Evolutionary conservation across 2,113 vertebrate genomes (phyloP).

Genomic region (Apteryx mantelli): DNA sequence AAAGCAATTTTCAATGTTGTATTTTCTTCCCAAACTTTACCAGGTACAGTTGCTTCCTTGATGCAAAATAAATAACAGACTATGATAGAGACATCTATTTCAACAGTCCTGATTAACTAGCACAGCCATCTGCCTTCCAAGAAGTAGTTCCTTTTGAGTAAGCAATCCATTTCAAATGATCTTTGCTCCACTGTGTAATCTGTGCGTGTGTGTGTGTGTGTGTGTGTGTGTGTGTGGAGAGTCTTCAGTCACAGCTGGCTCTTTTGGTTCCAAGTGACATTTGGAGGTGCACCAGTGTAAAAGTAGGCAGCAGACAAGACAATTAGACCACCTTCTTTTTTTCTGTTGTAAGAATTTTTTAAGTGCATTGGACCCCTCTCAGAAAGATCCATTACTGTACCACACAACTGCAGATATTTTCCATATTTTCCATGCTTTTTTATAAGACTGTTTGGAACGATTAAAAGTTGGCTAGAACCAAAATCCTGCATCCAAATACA

Average conservation of each 20-base stretch:
- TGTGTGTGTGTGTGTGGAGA: background rate
- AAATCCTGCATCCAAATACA: background rate
- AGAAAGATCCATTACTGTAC: too few relatives aligned
- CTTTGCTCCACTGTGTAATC: constrained; percentile 65
- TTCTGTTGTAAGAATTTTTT: background rate
- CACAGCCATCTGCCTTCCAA: constrained; percentile 25
- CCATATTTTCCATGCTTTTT: background rate
- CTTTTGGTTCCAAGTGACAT: constrained; percentile 17
- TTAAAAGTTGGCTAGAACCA: background rate
- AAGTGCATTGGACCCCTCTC: background rate
- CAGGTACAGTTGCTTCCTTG: background rate
- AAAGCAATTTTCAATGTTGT: constrained; percentile 42
- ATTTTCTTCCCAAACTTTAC: constrained; percentile 26
- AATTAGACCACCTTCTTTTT: background rate
- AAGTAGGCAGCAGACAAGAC: background rate
- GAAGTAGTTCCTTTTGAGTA: constrained; percentile 44
- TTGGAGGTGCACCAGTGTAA: constrained; percentile 21
- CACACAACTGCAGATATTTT: background rate
- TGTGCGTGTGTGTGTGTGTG: background rate
- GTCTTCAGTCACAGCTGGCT: constrained; percentile 45
- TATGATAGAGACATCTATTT: constrained; percentile 59
- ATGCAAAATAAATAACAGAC: constrained; percentile 49
- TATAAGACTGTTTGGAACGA: background rate
- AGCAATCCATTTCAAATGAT: constrained; percentile 63
- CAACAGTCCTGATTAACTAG: constrained; percentile 33